These are phyloP conservation scores for Amitus sp. DNA, from an alignment of 2,888 invertebrate genomes.

Conservation along the genomic window DNA sequence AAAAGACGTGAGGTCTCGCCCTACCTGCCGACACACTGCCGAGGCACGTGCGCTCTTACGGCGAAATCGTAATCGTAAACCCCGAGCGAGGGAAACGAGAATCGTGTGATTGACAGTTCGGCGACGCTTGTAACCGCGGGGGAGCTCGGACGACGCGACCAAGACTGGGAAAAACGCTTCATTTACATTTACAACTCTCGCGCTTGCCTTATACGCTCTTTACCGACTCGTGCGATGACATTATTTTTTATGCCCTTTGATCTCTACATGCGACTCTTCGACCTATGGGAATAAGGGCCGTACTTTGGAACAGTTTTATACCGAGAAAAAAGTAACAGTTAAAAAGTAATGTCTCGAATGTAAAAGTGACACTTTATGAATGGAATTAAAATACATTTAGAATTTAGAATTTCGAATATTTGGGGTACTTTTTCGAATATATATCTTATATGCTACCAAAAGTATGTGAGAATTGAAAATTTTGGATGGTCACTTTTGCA, in stretches of 20 bases:
- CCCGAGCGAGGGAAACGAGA: not conserved
- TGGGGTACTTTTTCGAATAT: too few relatives aligned
- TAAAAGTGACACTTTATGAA: too few relatives aligned
- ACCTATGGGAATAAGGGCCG: too few relatives aligned
- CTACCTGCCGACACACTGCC: not conserved
- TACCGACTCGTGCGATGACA: constrained; percentile 49
- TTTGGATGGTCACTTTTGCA: too few relatives aligned
- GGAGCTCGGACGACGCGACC: not conserved
- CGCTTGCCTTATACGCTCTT: constrained; percentile 51
- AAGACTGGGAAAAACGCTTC: constrained; percentile 27
- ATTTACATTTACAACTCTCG: constrained; percentile 56
- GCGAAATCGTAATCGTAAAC: not conserved
- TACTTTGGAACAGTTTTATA: constrained; percentile 39
- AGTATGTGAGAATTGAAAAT: too few relatives aligned
- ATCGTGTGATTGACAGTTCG: not conserved
- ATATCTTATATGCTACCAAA: too few relatives aligned
- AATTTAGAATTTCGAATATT: too few relatives aligned
- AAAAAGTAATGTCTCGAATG: too few relatives aligned
- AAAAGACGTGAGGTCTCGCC: not conserved
- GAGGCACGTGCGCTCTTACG: not conserved
- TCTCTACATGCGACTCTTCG: too few relatives aligned
- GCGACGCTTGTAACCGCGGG: not conserved
- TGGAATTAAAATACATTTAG: too few relatives aligned
- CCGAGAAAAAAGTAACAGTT: too few relatives aligned
- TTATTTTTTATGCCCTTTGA: constrained; percentile 46